Conservation (phyloP, 2,888 invertebrate species). For the Colostygia pectinataria region DNA sequence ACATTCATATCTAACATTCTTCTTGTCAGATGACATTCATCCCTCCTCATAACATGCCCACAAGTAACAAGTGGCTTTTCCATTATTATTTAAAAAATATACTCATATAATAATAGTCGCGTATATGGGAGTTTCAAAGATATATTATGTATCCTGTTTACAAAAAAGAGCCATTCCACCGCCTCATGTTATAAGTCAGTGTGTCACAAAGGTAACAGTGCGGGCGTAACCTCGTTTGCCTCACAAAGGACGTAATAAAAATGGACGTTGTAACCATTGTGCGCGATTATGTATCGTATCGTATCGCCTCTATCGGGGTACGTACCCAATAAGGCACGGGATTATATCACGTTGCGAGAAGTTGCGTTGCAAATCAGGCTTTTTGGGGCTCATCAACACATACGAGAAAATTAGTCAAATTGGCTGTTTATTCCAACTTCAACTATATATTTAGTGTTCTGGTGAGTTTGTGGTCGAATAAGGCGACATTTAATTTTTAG, state of each 20-base stretch:
- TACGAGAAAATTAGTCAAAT: too few relatives aligned
- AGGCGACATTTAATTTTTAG: too few relatives aligned
- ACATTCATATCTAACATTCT: too few relatives aligned
- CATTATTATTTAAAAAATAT: too few relatives aligned
- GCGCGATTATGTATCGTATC: constrained; percentile 23
- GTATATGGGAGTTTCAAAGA: background rate
- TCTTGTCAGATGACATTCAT: too few relatives aligned
- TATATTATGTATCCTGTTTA: background rate
- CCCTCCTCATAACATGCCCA: too few relatives aligned
- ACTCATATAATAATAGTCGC: too few relatives aligned
- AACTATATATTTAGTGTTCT: too few relatives aligned
- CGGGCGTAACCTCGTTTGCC: constrained; percentile 51
- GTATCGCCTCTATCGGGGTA: constrained; percentile 17
- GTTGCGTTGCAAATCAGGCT: constrained; percentile 2
- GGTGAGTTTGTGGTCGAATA: too few relatives aligned
- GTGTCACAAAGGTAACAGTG: constrained; percentile 30
- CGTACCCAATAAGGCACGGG: constrained; percentile 20
- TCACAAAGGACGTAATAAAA: constrained; percentile 64
- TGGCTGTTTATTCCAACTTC: too few relatives aligned
- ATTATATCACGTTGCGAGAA: constrained; percentile 10
- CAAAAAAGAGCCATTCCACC: constrained; percentile 14
- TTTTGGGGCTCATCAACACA: too few relatives aligned
- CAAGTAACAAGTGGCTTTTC: too few relatives aligned
- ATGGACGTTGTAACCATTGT: constrained; percentile 42
- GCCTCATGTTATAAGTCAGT: constrained; percentile 31